phyloP scores from a whole-genome alignment of 1,140 invertebrate species.

The Plutomurus gul region DNA sequence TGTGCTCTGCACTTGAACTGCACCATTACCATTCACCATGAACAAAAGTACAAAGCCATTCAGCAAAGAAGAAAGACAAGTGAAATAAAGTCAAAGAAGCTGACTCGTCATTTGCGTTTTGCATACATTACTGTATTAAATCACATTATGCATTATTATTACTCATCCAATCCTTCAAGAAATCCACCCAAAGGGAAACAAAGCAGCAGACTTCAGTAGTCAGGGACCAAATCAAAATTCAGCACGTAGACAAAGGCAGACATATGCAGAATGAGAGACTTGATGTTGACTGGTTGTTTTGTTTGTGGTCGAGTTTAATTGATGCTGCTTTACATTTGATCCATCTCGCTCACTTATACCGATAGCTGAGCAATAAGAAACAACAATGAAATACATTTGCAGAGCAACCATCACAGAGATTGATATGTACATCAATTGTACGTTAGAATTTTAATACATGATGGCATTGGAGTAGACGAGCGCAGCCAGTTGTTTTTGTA shows the following conservation, averaged over 20 bases:
- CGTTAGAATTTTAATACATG: no score
- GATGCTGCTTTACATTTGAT: not conserved
- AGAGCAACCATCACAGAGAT: no score
- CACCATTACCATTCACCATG: no score
- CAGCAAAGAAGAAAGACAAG: not conserved
- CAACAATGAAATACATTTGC: no score
- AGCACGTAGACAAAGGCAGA: not conserved
- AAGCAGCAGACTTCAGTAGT: not conserved
- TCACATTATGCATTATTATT: conserved; percentile 4
- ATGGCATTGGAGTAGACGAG: no score
- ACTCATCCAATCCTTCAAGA: conserved; percentile 11
- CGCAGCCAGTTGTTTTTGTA: no score
- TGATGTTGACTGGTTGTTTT: conserved; percentile 16
- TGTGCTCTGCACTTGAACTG: no score
- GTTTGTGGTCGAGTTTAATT: not conserved
- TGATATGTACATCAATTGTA: no score
- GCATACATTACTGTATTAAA: not conserved
- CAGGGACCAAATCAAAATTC: conserved; percentile 12
- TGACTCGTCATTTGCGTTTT: not conserved
- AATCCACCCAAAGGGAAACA: not conserved
- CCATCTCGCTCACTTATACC: no score
- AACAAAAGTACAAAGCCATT: no score
- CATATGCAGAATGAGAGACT: not conserved
- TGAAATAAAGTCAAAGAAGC: not conserved
- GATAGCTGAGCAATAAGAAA: no score